Evolutionary conservation across 2,797 vertebrate species (phyloP), one percentile per base, ranked within the genome.

Genomic region (Lepilemur septentrionalis): DNA sequence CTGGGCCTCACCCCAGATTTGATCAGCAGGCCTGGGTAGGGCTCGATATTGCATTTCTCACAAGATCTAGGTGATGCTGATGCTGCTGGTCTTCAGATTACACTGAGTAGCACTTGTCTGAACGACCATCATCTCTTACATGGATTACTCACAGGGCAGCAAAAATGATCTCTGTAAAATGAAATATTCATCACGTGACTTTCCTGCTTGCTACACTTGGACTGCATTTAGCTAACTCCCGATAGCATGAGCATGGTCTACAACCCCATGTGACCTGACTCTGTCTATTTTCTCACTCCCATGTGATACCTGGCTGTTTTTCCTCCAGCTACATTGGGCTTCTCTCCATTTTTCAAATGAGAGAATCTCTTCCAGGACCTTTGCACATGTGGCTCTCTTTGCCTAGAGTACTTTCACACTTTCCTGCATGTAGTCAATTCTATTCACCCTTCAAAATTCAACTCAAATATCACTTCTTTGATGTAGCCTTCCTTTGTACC

Each of bases 191-290:
- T n/a, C 22, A 35, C 1, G 4, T 10, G n/a, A 79, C 41, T 83
- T 83, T 22, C 32, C 20, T 41, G 18, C 48, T 81, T 61, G 17
- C 61, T 83, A 28, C 30, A 69, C 35, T 8, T 28, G 9, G 63
- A 38, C 10, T n/a, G 11, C 15, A 30, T 0, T 59, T 30, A 41
- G 50, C 75, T 59, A 63, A 67, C 35, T 22, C 4, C 38, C 1
- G 8, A 5, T 2, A 83, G 22, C n/a, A 13, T 18, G 20, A 23
- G 5, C 8, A 0, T 50, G 3, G 38, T 63, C 32, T 25, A 52
- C 4, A 57, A 2, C 6, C 14, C n/a, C 28, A 1, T 2, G 6
- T 2, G 3, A 28, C 7, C 5, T 75, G 5, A 69, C 3, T 35
- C 52, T 14, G 30, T 11, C 18, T 65, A 13, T 32, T 20, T 50